phyloP scores from a whole-genome alignment of 2,888 invertebrate species.

The Teleiodes luculella region DNA sequence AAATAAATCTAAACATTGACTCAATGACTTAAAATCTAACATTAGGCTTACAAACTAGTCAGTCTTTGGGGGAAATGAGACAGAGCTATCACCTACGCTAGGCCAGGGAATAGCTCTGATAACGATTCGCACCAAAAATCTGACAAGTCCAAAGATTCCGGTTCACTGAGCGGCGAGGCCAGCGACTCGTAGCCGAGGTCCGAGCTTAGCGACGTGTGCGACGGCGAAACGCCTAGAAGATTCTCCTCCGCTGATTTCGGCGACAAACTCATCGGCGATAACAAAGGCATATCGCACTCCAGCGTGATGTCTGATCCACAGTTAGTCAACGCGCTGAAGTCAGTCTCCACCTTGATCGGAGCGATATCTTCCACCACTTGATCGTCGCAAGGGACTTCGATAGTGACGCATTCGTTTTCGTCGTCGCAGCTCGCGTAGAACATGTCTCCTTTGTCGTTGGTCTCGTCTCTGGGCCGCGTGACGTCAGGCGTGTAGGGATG shows the following conservation, averaged over 20 bases:
- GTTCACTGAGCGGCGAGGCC: constrained; percentile 69
- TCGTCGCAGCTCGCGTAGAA: constrained; percentile 86
- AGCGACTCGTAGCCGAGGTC: constrained; percentile 73
- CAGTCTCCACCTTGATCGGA: constrained; percentile 48
- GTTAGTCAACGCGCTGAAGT: constrained; percentile 46
- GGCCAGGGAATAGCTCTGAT: constrained; percentile 86
- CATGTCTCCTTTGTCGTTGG: constrained; percentile 76
- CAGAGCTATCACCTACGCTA: constrained; percentile 75
- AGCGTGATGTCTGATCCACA: constrained; percentile 46
- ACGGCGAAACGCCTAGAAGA: constrained; percentile 58
- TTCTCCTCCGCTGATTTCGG: constrained; percentile 57
- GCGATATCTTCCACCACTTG: constrained; percentile 58
- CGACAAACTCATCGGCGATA: constrained; percentile 66
- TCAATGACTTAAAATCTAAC: constrained; percentile 25
- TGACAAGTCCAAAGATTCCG: constrained; percentile 70
- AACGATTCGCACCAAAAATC: constrained; percentile 87
- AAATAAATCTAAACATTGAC: constrained; percentile 34
- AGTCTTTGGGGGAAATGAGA: constrained; percentile 65
- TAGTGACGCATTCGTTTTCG: constrained; percentile 84
- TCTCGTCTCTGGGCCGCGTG: constrained; percentile 36
- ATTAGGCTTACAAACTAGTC: constrained; percentile 56
- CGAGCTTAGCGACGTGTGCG: constrained; percentile 64
- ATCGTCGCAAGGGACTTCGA: constrained; percentile 82
- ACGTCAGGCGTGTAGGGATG: constrained; percentile 62
- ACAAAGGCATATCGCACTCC: constrained; percentile 65